Evolutionary conservation across 2,113 vertebrate genomes (phyloP).

Genomic region (Hiodon tergisus): DNA sequence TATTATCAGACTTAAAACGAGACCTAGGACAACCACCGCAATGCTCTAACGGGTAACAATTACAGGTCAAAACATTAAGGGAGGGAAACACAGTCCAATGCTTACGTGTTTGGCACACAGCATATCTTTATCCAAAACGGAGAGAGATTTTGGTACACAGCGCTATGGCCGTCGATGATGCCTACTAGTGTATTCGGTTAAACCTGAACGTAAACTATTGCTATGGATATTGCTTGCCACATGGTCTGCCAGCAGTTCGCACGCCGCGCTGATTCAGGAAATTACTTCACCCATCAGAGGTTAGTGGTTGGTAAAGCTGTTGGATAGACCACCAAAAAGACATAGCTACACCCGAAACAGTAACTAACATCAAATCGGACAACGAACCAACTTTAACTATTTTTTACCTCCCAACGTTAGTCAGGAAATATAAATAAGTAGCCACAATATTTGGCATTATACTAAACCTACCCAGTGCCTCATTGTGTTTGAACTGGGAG

Average conservation of each 20-base stretch:
- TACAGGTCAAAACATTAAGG: not conserved
- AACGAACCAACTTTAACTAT: not conserved
- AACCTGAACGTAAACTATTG: slow-evolving; percentile 26
- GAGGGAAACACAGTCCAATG: not conserved
- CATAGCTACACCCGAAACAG: not conserved
- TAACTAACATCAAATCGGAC: not conserved
- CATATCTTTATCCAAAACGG: slow-evolving; percentile 15
- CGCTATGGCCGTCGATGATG: slow-evolving; percentile 15
- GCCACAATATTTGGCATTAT: slow-evolving; percentile 1
- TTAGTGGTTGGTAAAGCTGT: not conserved
- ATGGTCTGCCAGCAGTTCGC: slow-evolving; percentile 3
- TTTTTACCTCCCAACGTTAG: not conserved
- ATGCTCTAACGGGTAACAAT: not conserved
- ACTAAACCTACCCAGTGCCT: not conserved
- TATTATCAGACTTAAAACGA: not conserved
- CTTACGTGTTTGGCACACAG: slow-evolving; percentile 22
- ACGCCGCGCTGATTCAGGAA: not conserved
- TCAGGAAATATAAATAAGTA: not conserved
- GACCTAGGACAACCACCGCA: no score
- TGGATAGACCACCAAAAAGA: not conserved
- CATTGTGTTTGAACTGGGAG: not conserved
- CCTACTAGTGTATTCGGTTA: not conserved
- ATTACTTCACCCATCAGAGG: not conserved
- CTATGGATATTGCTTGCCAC: slow-evolving; percentile 27
- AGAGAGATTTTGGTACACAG: slow-evolving; percentile 21